Conservation (phyloP, 2,797 vertebrate species). For the Anabas testudineus region DNA sequence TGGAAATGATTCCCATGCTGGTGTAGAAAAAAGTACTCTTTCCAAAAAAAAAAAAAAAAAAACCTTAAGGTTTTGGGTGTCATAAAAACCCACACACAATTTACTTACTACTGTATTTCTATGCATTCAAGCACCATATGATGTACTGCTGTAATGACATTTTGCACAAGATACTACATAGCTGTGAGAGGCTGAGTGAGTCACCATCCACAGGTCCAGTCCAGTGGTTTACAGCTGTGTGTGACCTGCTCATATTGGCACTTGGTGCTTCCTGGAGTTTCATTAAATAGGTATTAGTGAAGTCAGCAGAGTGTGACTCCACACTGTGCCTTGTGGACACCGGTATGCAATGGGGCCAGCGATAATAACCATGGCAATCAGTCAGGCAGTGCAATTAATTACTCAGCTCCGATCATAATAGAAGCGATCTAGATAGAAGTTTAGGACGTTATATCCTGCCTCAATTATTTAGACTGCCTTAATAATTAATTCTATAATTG, state of each 20-base stretch:
- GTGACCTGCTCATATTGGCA: background rate
- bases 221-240: background rate
- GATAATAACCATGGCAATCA: slow-evolving; percentile 18
- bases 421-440: slow-evolving; percentile 11
- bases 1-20: background rate
- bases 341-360: background rate
- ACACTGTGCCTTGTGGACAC: background rate
- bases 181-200: background rate
- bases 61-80: background rate
- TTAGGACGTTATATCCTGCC: slow-evolving; percentile 6
- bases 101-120: background rate
- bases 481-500: too few species aligned
- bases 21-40: background rate
- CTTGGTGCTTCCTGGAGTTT: slow-evolving; percentile 23
- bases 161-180: background rate
- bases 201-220: background rate
- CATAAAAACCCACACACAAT: background rate
- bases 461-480: slow-evolving; percentile 23
- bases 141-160: background rate
- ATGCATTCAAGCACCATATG: too few species aligned
- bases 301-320: slow-evolving; percentile 11
- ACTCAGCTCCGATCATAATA: slow-evolving; percentile 4
- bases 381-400: slow-evolving; percentile 23
- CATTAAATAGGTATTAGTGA: slow-evolving; percentile 46
- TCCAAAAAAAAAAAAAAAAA: background rate